Base-by-base conservation (phyloP, 2,797 vertebrate species). In the Aselliscus stoliczkanus region DNA sequence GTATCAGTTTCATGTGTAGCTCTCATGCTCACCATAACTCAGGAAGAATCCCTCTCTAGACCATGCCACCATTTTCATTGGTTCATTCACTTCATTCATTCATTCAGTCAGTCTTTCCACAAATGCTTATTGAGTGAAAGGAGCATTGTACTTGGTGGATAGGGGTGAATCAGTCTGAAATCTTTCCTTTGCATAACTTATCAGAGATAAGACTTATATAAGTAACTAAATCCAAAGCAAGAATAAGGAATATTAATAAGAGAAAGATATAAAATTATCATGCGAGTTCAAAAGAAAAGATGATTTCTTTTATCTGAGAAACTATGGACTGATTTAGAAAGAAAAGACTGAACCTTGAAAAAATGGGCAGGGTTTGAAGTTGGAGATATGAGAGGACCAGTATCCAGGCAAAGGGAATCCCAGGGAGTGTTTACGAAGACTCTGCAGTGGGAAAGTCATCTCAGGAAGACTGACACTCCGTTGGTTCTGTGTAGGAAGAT, bases 231-330 rank as follows among this genome's bases (percentile, higher is more conserved):
- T 15, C 54, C 17, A 73, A 67, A 83, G 29, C 42, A 70, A 79
- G 42, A 86, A 60, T 82, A 42, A 65, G 85, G 14, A 54, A 29
- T 21, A n/a, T 62, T 62, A 37, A 58, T 50, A 62, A 84, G 54
- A 95, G 34, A 88, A 86, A 85, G 73, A 52, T 25, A 50, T 15
- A 70, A 39, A 86, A 60, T 70, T 65, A 67, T 60, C 34, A 39
- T 64, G 44, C 44, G 56, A 54, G 47, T 65, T 92, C 11, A 13
- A 72, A 87, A 60, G 7, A 92, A 88, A 31, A 89, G 62, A 42
- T 42, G 3, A 34, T 75, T 79, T 88, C n/a, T 82, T 89, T n/a
- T 21, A n/a, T 83, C 39, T 88, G 20, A 64, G 60, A 88, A 77
- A 81, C 39, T 67, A 60, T 15, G 21, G 15, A 84, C 15, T 64